Evolutionary conservation across 2,888 invertebrate species (phyloP), one percentile per base, ranked within the genome.

Genomic region (Phengaris alcon): DNA sequence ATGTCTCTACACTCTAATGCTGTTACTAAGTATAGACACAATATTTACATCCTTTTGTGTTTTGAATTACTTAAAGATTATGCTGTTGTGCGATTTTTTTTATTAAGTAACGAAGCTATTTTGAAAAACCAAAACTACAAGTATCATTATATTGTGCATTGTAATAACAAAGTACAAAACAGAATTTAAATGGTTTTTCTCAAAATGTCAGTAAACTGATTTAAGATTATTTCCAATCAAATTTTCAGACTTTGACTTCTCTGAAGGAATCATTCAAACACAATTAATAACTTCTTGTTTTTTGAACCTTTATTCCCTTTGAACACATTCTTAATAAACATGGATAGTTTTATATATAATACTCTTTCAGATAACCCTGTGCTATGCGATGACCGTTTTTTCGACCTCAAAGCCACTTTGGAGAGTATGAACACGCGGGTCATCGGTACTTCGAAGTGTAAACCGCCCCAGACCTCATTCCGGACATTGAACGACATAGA

Each of bases 331-430:
- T 59, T 59, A 59, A 59, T 15, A n/a, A 15, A 22, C 59, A 5
- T 59, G 9, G 15, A 59, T 59, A 10, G 15, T 57, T 10, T 77
- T 73, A 76, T 78, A 78, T 76, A 7, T 22, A 57, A 77, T 68
- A 82, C 81, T 79, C 82, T 81, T 80, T 75, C 93, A 97, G 97
- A 96, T 85, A 97, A 97, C 89, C 97, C 97, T 74, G 96, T 97
- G 76, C 89, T 97, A 79, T 97, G 97, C 86, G 96, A 96, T 85
- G 95, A 96, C 75, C 95, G 94, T 10, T 88, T 97, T 76, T 95
- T 95, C 79, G 96, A 96, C 87, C 91, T 97, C 79, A 95, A 95
- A 79, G 95, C 95, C 0, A 94, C 95, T 76, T 94, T 97, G 90
- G 95, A 96, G 84, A 95, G 94, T 54, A 94, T 96, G 84, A 96